A percentile compares a stretch with the other conserved stretches of the same genome.
phyloP scores from a whole-genome alignment of 1,140 invertebrate species.

The Chrysopa pallens region DNA sequence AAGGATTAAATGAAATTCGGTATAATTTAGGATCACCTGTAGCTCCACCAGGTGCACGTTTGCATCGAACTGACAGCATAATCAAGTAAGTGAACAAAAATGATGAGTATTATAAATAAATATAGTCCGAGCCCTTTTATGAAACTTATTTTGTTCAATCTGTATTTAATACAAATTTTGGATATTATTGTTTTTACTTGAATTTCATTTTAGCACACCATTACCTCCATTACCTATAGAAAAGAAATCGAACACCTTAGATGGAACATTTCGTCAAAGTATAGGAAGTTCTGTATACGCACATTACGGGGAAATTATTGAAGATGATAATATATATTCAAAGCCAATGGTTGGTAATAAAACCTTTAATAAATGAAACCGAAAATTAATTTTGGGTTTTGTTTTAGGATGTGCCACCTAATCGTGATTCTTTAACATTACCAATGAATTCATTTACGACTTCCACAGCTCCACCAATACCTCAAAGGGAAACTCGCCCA shows the following conservation, averaged over 20 bases:
- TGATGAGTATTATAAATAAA: not conserved
- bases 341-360: conserved; percentile 27
- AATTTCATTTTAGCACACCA: conserved; percentile 49
- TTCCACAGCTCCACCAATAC: conserved; percentile 32
- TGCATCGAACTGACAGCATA: conserved; percentile 50
- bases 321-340: conserved; percentile 45
- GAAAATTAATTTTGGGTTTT: too few species aligned
- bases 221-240: conserved; percentile 49
- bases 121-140: conserved; percentile 3
- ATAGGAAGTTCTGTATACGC: conserved; percentile 24
- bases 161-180: too few species aligned
- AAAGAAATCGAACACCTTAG: conserved; percentile 16
- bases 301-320: conserved; percentile 21
- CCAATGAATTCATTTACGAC: conserved; percentile 12
- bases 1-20: conserved; percentile 63
- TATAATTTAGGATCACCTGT: conserved; percentile 43
- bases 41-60: conserved; percentile 10
- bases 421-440: conserved; percentile 18
- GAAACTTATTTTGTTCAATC: too few species aligned
- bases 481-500: conserved; percentile 32
- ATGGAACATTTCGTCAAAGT: conserved; percentile 5
- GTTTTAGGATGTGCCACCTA: conserved; percentile 3
- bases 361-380: too few species aligned
- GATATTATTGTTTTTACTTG: too few species aligned
- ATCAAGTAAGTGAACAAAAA: conserved; percentile 38